phyloP scores from a whole-genome alignment of 2,797 vertebrate species.

The Chaunax sp. region DNA sequence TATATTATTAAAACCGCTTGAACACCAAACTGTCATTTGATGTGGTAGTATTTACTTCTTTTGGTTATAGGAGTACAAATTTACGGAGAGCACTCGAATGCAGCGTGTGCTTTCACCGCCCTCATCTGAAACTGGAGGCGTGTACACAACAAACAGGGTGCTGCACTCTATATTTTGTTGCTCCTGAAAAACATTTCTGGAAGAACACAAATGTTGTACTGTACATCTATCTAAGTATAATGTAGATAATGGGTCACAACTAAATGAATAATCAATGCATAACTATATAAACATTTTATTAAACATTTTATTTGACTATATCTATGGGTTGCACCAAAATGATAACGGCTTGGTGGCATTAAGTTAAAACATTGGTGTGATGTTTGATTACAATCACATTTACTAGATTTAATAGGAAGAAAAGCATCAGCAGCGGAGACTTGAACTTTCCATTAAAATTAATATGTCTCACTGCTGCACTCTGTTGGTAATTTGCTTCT shows the following conservation, averaged over 20 bases:
- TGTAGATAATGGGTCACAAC: neutral
- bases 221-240: neutral
- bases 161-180: neutral
- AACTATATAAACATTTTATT: neutral
- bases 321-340: neutral
- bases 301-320: neutral
- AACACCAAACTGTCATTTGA: neutral
- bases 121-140: constrained; percentile 66
- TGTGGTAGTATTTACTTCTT: neutral
- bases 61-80: too few species aligned
- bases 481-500: constrained; percentile 56
- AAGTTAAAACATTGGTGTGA: neutral
- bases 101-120: constrained; percentile 41
- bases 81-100: constrained; percentile 32
- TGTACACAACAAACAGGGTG: constrained; percentile 23
- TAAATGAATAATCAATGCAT: neutral
- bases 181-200: neutral
- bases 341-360: neutral
- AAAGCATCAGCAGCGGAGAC: neutral
- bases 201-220: neutral
- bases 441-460: neutral
- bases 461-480: constrained; percentile 58
- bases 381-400: neutral
- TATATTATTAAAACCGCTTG: neutral
- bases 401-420: neutral